phyloP scores from a whole-genome alignment of 1,140 invertebrate genomes.

The Cyclargus thomasi region DNA sequence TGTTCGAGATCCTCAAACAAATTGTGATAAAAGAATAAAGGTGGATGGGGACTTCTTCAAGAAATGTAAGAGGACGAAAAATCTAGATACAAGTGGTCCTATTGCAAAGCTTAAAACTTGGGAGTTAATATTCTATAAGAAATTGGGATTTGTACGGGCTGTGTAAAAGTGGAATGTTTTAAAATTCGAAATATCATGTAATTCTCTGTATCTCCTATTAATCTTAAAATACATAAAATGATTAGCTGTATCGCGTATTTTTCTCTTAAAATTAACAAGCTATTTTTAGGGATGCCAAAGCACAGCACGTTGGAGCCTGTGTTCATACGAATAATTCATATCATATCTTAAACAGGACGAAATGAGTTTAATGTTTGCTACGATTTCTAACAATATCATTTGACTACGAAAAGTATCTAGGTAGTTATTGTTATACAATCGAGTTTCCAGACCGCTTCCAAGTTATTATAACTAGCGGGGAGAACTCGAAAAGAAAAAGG shows the following conservation, averaged over 20 bases:
- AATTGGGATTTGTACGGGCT: slow-evolving; percentile 60
- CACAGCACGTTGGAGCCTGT: too few relatives aligned
- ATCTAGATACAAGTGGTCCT: slow-evolving; percentile 47
- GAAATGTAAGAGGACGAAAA: slow-evolving; percentile 55
- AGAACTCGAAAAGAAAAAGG: slow-evolving; percentile 1
- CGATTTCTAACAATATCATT: too few relatives aligned
- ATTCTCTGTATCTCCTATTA: too few relatives aligned
- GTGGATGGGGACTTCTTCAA: slow-evolving; percentile 58
- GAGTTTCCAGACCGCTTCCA: not conserved
- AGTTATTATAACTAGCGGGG: slow-evolving; percentile 9
- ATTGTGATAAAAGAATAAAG: slow-evolving; percentile 52
- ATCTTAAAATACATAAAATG: too few relatives aligned
- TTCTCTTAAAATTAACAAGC: too few relatives aligned
- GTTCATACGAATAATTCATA: too few relatives aligned
- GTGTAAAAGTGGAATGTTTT: slow-evolving; percentile 36
- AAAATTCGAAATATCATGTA: too few relatives aligned
- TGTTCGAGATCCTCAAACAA: slow-evolving; percentile 33
- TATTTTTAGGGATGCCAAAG: too few relatives aligned
- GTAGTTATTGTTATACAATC: not conserved
- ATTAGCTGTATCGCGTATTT: too few relatives aligned
- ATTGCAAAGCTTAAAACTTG: slow-evolving; percentile 60
- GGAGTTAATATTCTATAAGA: slow-evolving; percentile 64
- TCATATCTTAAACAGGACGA: too few relatives aligned
- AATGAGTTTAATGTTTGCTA: too few relatives aligned
- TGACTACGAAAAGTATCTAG: not conserved